Conservation (phyloP, 2,113 vertebrate genomes). For the Brachypteracias leptosomus region DNA sequence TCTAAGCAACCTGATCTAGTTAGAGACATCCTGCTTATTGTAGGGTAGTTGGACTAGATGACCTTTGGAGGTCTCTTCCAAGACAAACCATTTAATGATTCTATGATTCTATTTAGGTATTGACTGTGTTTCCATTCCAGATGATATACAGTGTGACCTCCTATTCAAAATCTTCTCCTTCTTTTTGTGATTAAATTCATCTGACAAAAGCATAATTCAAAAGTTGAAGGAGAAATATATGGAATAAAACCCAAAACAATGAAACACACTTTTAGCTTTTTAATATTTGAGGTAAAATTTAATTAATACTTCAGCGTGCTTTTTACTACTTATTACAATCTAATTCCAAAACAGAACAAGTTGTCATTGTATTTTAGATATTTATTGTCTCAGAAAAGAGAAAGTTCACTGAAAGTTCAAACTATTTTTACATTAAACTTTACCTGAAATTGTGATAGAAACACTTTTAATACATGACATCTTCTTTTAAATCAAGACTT, state of each 20-base stretch:
- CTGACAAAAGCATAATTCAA: neutral
- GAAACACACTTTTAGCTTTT: accelerated
- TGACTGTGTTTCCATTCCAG: neutral
- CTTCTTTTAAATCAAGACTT: neutral
- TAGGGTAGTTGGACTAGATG: too few relatives aligned
- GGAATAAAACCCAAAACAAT: neutral
- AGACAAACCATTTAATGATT: too few relatives aligned
- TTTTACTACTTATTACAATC: neutral
- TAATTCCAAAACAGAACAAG: neutral
- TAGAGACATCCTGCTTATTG: too few relatives aligned
- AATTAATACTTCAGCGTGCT: neutral
- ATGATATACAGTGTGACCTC: neutral
- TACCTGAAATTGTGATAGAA: neutral
- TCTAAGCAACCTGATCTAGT: too few relatives aligned
- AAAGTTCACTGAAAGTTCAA: neutral
- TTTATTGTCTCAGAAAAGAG: neutral
- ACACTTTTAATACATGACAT: neutral
- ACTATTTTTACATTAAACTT: neutral
- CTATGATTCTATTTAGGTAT: neutral
- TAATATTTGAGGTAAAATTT: neutral
- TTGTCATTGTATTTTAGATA: neutral
- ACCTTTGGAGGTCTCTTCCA: too few relatives aligned
- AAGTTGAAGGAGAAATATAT: neutral
- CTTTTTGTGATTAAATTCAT: neutral
- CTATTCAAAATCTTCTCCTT: neutral